Base-by-base conservation (phyloP, 2,888 invertebrate genomes). In the Drosophila mulleri region DNA sequence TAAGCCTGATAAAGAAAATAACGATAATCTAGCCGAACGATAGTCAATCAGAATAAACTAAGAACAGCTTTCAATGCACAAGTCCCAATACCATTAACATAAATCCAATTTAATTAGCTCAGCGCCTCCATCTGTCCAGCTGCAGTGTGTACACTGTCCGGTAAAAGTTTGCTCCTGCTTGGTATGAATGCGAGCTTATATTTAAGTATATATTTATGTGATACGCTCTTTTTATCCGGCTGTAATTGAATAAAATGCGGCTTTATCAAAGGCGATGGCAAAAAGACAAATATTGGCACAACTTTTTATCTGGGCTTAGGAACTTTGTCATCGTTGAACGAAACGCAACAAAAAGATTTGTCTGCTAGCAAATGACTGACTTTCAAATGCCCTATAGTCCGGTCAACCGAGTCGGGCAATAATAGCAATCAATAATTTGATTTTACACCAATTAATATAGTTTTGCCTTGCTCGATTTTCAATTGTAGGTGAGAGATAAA, bases 231-330 rank as follows among this genome's bases (percentile, higher is more conserved):
- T 75, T 82, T 75, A 89, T 89, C 84, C 90, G 84, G 72, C 81
- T 77, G 75, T 90, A 86, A 86, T 86, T 86, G 86, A 90, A 86
- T 90, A 72, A 90, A 90, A 80, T 70, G 70, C 79, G 88, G 76
- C 72, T 62, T 58, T 64, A 65, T 75, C 71, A 74, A 77, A 78
- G 63, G 61, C 68, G 69, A 52, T 54, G 50, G 63, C 48, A 75
- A 57, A 81, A 82, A 71, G 65, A 72, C 86, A 90, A 85, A 85
- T 88, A 90, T 90, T 90, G 85, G 58, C 68, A 58, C 62, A 84
- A 82, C 77, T 89, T 89, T 89, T 84, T 89, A 89, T 88, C 88
- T 72, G 58, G 48, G 70, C 69, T 83, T 68, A 81, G 78, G 18
- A 66, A 69, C 68, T 72, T 78, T 78, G 59, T 68, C 76, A 80